These are phyloP conservation scores for Drosophila nigricruria DNA, from an alignment of 2,888 invertebrate species.

Conservation along the genomic window DNA sequence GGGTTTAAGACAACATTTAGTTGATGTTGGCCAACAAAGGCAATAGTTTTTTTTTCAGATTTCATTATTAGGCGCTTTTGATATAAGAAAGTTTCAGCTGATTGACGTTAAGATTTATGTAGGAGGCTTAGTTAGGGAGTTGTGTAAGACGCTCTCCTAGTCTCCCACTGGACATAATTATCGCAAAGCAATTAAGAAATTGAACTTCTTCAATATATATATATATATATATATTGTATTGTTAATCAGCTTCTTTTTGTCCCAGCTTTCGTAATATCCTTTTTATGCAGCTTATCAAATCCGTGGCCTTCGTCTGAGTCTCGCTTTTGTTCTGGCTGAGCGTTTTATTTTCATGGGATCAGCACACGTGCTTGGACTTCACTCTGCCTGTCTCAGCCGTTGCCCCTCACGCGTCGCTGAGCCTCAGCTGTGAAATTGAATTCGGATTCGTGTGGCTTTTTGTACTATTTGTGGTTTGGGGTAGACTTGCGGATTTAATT, in stretches of 20 bases:
- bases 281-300: conserved; percentile 9
- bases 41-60: not conserved
- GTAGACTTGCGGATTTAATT: conserved; percentile 71
- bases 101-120: not conserved
- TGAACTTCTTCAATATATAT: not conserved
- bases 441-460: conserved; percentile 30
- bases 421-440: conserved; percentile 12
- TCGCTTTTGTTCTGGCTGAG: conserved; percentile 11
- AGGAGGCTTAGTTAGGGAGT: too few species aligned
- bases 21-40: not conserved
- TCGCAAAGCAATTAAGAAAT: conserved; percentile 6
- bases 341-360: conserved; percentile 56
- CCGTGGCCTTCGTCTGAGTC: not conserved
- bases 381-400: not conserved
- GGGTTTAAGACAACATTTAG: not conserved
- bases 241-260: not conserved
- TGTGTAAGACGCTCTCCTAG: too few species aligned
- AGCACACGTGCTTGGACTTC: conserved; percentile 54
- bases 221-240: not conserved
- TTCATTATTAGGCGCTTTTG: not conserved
- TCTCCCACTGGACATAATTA: too few species aligned
- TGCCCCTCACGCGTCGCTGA: too few species aligned
- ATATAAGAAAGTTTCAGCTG: not conserved
- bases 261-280: not conserved
- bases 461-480: conserved; percentile 24